Base-by-base conservation (phyloP, 2,888 invertebrate genomes). In the Cheiracanthium punctorium region DNA sequence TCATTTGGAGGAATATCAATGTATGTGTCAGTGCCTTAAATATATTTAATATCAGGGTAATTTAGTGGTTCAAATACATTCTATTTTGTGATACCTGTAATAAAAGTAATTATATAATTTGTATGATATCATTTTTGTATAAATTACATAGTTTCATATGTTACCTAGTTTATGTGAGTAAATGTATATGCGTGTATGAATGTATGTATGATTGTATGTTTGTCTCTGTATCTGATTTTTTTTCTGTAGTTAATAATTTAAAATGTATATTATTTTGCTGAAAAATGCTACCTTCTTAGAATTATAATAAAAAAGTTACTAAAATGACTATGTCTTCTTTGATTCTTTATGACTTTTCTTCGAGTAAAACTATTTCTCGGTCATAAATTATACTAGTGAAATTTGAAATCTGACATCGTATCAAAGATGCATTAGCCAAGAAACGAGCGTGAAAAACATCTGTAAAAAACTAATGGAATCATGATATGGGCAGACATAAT, bases 161-260 rank as follows among this genome's bases (percentile, higher is more conserved):
- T 28, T 69, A n/a, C n/a, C n/a, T n/a, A n/a, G n/a, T n/a, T n/a
- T n/a, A n/a, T n/a, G n/a, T n/a, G n/a, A n/a, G n/a, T n/a, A n/a
- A n/a, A n/a, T n/a, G n/a, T n/a, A n/a, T n/a, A 12, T 58, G 58
- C 33, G 69, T 69, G 33, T 69, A 69, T 69, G n/a, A 69, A 58
- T 58, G 24, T 2, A 48, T 48, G 14, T 17, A 48, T 58, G 24
- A 24, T 24, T 48, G 14, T 58, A 58, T 58, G 24, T 24, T 58
- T 58, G 58, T 58, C n/a, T 17, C 24, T 4, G 24, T 17, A 17
- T 24, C 5, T 58, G 24, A n/a, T n/a, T n/a, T n/a, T n/a, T n/a
- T n/a, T n/a, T 58, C 24, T 58, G 58, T 58, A 2, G 24, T 24
- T 58, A 24, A 20, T 58, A 58, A 20, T 12, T 58, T 58, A 58